These are phyloP conservation scores for Tinea pellionella DNA, from an alignment of 2,888 invertebrate species.

Conservation along the genomic window DNA sequence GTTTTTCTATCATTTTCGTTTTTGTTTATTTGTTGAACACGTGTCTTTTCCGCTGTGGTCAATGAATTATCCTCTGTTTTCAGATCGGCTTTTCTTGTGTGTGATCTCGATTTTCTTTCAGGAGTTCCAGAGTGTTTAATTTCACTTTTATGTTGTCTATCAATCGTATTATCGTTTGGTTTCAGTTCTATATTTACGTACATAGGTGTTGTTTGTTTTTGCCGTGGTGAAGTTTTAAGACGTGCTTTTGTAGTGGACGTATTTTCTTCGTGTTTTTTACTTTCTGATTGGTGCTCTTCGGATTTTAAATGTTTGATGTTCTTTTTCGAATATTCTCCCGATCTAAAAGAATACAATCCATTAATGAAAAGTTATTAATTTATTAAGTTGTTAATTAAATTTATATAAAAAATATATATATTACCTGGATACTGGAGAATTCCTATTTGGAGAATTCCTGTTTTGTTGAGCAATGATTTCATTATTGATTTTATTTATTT, in stretches of 20 bases:
- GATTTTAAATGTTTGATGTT: background rate
- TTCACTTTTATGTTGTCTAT: background rate
- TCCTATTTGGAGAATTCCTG: background rate
- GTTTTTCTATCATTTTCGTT: conserved; percentile 9
- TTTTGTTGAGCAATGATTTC: background rate
- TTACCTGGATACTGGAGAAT: background rate
- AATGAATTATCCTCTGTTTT: conserved; percentile 17
- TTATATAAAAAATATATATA: no score
- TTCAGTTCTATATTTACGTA: background rate
- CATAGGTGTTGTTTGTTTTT: background rate
- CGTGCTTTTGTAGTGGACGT: background rate
- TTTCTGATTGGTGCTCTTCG: background rate
- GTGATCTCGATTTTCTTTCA: background rate
- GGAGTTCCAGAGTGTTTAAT: background rate
- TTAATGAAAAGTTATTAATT: background rate
- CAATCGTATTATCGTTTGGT: background rate
- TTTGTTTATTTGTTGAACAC: conserved; percentile 18
- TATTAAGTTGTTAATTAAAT: background rate
- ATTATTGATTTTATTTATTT: background rate
- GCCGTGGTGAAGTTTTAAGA: conserved; percentile 5
- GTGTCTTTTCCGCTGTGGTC: conserved; percentile 15
- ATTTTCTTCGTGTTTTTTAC: background rate
- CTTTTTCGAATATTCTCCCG: background rate
- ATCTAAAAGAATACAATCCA: background rate
- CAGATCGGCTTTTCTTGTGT: background rate